Evolutionary conservation across 1,140 invertebrate species (phyloP).

Genomic region (Lepidurus packardi): DNA sequence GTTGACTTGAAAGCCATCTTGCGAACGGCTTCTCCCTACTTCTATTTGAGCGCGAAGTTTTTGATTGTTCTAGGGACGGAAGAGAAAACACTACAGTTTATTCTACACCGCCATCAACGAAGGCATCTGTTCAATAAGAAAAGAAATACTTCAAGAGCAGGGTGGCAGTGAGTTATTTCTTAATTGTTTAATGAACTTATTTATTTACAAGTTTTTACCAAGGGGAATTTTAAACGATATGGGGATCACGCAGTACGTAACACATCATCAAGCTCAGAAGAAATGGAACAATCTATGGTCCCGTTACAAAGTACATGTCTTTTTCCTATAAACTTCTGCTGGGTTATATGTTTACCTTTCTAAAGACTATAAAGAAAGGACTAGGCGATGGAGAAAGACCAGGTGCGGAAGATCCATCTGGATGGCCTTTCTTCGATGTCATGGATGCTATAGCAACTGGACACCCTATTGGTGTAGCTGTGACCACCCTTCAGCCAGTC

Average conservation of each 20-base stretch:
- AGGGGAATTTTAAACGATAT: slow-evolving; percentile 33
- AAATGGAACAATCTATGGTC: slow-evolving; percentile 35
- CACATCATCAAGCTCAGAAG: slow-evolving; percentile 33
- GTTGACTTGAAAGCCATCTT: neutral
- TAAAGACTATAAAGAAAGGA: neutral
- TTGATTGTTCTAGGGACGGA: slow-evolving; percentile 32
- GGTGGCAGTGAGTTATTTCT: slow-evolving; percentile 32
- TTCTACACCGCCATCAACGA: slow-evolving; percentile 29
- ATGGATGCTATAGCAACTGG: slow-evolving; percentile 33
- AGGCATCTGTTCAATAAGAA: slow-evolving; percentile 33
- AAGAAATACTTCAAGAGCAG: slow-evolving; percentile 31
- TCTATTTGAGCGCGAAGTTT: neutral
- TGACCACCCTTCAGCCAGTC: neutral
- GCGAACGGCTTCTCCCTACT: neutral
- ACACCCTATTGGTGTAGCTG: slow-evolving; percentile 22
- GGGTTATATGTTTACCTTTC: neutral
- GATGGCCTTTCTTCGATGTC: slow-evolving; percentile 31
- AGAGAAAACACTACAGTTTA: slow-evolving; percentile 31
- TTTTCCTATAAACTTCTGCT: neutral
- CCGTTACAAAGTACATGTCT: slow-evolving; percentile 26
- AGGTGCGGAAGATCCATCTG: slow-evolving; percentile 25
- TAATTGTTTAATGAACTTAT: neutral
- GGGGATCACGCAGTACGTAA: slow-evolving; percentile 29
- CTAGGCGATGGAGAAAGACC: slow-evolving; percentile 18
- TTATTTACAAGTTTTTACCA: neutral